Evolutionary conservation across 2,888 invertebrate species (phyloP).

Genomic region (Tanytarsus gracilentus): DNA sequence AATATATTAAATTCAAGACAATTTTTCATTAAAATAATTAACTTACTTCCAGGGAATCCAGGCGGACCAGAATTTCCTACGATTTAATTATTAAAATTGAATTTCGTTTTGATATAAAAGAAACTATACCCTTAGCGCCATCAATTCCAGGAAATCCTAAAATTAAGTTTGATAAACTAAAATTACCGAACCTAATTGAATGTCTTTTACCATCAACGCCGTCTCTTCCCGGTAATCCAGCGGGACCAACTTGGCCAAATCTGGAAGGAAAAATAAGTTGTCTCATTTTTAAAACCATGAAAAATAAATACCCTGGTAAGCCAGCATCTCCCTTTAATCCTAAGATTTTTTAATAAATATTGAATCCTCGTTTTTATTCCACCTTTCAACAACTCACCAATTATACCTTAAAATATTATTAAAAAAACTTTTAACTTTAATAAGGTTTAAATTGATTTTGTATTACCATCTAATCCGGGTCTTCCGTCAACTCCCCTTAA

Average conservation of each 20-base stretch:
- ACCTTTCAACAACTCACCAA: not conserved
- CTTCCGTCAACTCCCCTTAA: conserved; percentile 61
- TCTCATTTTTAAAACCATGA: conserved; percentile 46
- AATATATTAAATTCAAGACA: no score
- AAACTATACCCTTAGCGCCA: conserved; percentile 43
- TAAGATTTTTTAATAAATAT: not conserved
- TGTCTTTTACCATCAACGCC: conserved; percentile 62
- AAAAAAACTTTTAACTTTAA: not conserved
- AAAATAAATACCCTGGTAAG: conserved; percentile 47
- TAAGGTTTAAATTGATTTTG: not conserved
- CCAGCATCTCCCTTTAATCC: conserved; percentile 54
- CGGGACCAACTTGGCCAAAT: conserved; percentile 50
- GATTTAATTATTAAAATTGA: not conserved
- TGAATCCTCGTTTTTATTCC: not conserved
- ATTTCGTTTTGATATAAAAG: not conserved
- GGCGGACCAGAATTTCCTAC: conserved; percentile 47
- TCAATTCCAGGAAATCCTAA: conserved; percentile 55
- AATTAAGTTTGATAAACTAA: no score
- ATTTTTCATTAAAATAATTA: not conserved
- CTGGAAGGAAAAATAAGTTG: conserved; percentile 42
- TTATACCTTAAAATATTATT: not conserved
- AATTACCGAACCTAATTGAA: no score
- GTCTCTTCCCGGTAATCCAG: conserved; percentile 55
- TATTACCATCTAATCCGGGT: conserved; percentile 56
- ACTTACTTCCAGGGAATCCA: conserved; percentile 49